Evolutionary conservation across 2,888 invertebrate genomes (phyloP).

Genomic region (Trichogramma evanescens): DNA sequence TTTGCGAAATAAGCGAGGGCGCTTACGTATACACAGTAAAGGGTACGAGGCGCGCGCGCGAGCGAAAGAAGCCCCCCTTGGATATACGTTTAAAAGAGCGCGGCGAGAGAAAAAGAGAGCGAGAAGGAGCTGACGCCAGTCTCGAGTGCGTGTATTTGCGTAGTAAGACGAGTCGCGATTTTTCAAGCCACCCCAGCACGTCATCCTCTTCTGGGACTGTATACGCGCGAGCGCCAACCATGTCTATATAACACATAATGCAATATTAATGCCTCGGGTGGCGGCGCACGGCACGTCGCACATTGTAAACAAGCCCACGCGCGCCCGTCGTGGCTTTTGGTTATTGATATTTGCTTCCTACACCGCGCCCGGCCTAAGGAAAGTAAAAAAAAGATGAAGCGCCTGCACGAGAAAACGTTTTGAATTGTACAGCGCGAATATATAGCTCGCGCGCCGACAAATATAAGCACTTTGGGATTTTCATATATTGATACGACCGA

Average conservation of each 20-base stretch:
- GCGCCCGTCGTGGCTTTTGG: neutral
- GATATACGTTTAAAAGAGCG: slow-evolving; percentile 44
- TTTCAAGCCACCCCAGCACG: slow-evolving; percentile 24
- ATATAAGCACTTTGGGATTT: no score
- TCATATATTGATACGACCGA: no score
- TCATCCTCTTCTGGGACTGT: no score
- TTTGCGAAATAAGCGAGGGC: slow-evolving; percentile 14
- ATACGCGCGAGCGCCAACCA: slow-evolving; percentile 1
- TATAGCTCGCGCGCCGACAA: no score
- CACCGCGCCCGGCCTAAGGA: no score
- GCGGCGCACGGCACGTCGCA: slow-evolving; percentile 33
- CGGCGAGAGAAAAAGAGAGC: slow-evolving; percentile 19
- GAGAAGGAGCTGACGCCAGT: slow-evolving; percentile 12
- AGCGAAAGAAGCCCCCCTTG: slow-evolving; percentile 8
- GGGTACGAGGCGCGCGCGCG: slow-evolving; percentile 18
- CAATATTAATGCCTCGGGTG: slow-evolving; percentile 42
- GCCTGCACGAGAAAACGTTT: no score
- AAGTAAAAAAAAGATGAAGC: no score
- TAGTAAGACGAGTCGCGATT: slow-evolving; percentile 40
- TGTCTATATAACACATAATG: slow-evolving; percentile 33
- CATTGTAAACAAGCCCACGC: slow-evolving; percentile 2
- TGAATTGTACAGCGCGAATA: no score
- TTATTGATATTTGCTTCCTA: no score
- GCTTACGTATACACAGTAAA: slow-evolving; percentile 19
- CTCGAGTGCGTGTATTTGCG: slow-evolving; percentile 36